Base-by-base conservation (phyloP, 2,888 invertebrate genomes). In the Penaeus monodon region DNA sequence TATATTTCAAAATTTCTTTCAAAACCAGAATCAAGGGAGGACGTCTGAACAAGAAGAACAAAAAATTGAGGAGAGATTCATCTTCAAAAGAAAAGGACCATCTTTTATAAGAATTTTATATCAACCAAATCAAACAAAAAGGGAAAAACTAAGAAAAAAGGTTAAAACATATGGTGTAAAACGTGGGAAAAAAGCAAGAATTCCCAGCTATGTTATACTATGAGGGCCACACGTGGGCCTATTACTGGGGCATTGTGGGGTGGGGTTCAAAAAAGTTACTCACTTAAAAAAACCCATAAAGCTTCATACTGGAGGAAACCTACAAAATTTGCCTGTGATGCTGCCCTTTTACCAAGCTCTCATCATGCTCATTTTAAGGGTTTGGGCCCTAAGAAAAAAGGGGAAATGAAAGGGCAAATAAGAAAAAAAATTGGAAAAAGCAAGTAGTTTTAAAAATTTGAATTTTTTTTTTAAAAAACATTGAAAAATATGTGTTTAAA, bases 181-280 rank as follows among this genome's bases (percentile, higher is more conserved):
- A 44, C 73, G 81, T 29, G 81, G 81, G 24, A 70, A 49, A 70
- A 57, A 81, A 57, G 68, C 24, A 81, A 81, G 70, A 81, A 68
- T n/a, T 73, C 73, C 20, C 73, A 81, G 70, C 49, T 70, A 68
- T 24, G 70, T n/a, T 70, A 70, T 81, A 17, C 81, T 33, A 70
- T 81, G 68, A 68, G 81, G 2, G 73, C 81, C 63, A 81, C 81
- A 20, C 73, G 81, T 17, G 81, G 81, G 29, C 81, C 81, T 81
- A 81, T 57, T 81, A 81, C 49, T 81, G 81, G 27, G 81, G 70
- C 27, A 49, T 73, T 81, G 81, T 81, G 73, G 81, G 14, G 70
- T 49, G 27, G 81, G 81, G 0, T 81, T 81, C 70, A 81, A 81
- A 27, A 73, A 81, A 29, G n/a, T 81, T 57, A 22, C 81, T 27